Base-by-base conservation (phyloP, 2,888 invertebrate genomes). In the Cheilosia scutellata region DNA sequence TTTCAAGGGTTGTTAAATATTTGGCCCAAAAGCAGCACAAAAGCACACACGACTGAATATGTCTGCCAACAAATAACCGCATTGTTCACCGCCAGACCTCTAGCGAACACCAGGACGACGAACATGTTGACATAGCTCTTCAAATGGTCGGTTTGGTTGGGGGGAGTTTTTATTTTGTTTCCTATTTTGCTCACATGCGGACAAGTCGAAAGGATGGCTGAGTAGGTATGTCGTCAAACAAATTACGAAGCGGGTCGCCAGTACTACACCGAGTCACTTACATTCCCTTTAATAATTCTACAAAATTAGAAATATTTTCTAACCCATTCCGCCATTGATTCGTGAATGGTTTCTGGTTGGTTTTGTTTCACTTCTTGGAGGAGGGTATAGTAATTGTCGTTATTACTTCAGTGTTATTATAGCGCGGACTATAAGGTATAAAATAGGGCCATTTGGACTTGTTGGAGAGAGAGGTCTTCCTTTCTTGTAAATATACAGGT, bases 1-100 rank as follows among this genome's bases (percentile, higher is more conserved):
- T 62, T 62, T 62, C 75, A 82, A 68, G 75, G 68, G 76, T 70
- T 83, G 79, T 70, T 58, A 58, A 70, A 70, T 70, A 83, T 83
- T 74, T 63, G 47, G 57, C 42, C 9, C 66, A 40, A 51, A 27
- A 20, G 60, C 53, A 16, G 42, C 29, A 29, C 37, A 60, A 53
- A 33, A 44, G n/a, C 42, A 55, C 55, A 78, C 66, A 57, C 51
- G 11, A 58, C 58, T 58, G 51, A 51, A 65, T 58, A 66, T 71
- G 75, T 70, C 77, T 82, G 51, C 51, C 65, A 65, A 71, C 82
- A 82, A 71, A 58, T 68, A 75, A 75, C 83, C 63, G 47, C 74
- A 79, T 80, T 71, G 65, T 75, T 75, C 44, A 51, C 44, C 49
- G 63, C 27, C 37, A 37, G 51, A 51, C 31, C 63, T 37, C 58